A percentile compares a stretch with the other conserved stretches of the same genome.
Conservation (phyloP, 1,140 invertebrate species). For the Harlomillsia oculata region DNA sequence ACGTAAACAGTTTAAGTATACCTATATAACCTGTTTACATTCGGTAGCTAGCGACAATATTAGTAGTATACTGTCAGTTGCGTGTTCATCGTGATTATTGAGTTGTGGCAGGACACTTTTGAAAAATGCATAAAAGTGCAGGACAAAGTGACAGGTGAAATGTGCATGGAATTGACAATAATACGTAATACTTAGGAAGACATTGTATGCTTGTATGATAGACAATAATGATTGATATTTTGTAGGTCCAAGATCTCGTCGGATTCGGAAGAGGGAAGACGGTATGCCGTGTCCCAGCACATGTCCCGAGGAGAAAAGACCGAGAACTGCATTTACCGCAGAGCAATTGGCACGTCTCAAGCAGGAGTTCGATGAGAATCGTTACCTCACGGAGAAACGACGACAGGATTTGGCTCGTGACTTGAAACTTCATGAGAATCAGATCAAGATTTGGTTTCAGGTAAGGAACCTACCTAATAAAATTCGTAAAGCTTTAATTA, state of each 20-base stretch:
- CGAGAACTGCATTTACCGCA: slow-evolving; percentile 91
- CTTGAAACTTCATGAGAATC: slow-evolving; percentile 90
- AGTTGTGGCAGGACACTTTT: not conserved
- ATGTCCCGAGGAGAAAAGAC: slow-evolving; percentile 79
- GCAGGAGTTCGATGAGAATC: slow-evolving; percentile 87
- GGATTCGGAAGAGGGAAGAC: slow-evolving; percentile 15
- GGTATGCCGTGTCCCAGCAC: not conserved
- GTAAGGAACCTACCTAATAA: slow-evolving; percentile 8
- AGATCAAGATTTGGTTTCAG: slow-evolving; percentile 65
- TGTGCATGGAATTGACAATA: too few species aligned
- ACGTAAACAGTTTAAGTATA: too few species aligned
- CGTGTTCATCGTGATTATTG: not conserved
- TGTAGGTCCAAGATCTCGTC: slow-evolving; percentile 69
- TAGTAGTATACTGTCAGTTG: too few species aligned
- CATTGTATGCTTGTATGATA: not conserved
- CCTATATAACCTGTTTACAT: too few species aligned
- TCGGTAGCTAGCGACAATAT: too few species aligned
- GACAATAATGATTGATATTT: not conserved
- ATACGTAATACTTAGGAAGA: not conserved
- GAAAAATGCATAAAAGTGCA: too few species aligned
- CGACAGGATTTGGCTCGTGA: slow-evolving; percentile 84
- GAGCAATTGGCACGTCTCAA: slow-evolving; percentile 87
- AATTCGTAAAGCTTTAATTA: not conserved
- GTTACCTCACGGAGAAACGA: slow-evolving; percentile 87
- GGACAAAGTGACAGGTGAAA: too few species aligned